These are phyloP conservation scores for Coenobita brevimanus DNA, from an alignment of 1,140 invertebrate genomes.

Conservation along the genomic window DNA sequence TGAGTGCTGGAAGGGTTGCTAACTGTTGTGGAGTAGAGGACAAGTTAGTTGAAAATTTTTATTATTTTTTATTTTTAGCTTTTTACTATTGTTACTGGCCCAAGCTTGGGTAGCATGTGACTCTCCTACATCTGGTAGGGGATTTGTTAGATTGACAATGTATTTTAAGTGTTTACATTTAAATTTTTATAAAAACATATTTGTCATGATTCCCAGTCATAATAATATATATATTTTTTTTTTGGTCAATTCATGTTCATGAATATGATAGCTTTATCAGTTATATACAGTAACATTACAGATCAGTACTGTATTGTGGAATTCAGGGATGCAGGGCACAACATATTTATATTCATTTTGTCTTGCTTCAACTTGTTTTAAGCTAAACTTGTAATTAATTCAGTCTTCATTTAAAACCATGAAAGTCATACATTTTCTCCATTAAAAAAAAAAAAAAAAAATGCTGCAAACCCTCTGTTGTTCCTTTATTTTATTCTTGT, in stretches of 20 bases:
- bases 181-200: slow-evolving; percentile 47
- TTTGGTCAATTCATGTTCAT: slow-evolving; percentile 20
- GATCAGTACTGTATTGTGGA: neutral
- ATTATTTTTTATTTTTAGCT: slow-evolving; percentile 43
- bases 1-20: slow-evolving; percentile 59
- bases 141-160: slow-evolving; percentile 37
- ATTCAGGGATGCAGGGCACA: slow-evolving; percentile 7
- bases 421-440: no score
- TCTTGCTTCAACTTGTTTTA: neutral
- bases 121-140: neutral
- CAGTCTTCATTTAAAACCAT: neutral
- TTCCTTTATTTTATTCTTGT: no score
- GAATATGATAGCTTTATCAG: slow-evolving; percentile 43
- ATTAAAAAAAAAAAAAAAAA: no score
- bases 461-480: no score
- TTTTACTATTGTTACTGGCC: slow-evolving; percentile 62
- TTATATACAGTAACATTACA: slow-evolving; percentile 2
- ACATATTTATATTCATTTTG: neutral
- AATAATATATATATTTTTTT: no score
- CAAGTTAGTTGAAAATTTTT: slow-evolving; percentile 35
- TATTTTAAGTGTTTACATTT: slow-evolving; percentile 61
- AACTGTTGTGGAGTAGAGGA: slow-evolving; percentile 60
- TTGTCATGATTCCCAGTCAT: slow-evolving; percentile 3
- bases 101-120: slow-evolving; percentile 57
- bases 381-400: neutral